phyloP scores from a whole-genome alignment of 1,140 invertebrate genomes.

The Heliconius congener region DNA sequence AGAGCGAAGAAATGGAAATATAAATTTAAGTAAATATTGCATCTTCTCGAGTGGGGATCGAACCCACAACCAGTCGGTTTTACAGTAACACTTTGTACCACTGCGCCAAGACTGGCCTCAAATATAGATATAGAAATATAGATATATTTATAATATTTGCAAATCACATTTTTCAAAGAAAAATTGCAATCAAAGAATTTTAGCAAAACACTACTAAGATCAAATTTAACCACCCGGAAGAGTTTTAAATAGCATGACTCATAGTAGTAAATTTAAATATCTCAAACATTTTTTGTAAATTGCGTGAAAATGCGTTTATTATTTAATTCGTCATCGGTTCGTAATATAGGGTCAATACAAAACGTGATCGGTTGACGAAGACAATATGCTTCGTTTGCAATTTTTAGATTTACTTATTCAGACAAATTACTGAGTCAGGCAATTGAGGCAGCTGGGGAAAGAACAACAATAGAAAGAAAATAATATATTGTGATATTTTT shows the following conservation, averaged over 20 bases:
- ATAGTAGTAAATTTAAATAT: not conserved
- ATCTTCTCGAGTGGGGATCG: too few relatives aligned
- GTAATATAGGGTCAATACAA: constrained; percentile 30
- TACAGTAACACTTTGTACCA: too few relatives aligned
- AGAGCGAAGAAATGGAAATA: too few relatives aligned
- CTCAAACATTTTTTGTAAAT: constrained; percentile 8
- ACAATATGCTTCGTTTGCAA: constrained; percentile 30
- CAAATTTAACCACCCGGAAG: not conserved
- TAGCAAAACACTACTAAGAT: too few relatives aligned
- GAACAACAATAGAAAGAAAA: not conserved
- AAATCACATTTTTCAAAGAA: not conserved
- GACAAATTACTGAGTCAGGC: not conserved
- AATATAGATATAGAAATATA: too few relatives aligned
- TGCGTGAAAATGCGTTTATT: constrained; percentile 35
- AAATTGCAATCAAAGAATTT: not conserved
- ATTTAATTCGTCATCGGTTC: constrained; percentile 38
- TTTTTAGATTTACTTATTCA: constrained; percentile 32
- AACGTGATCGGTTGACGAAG: constrained; percentile 29
- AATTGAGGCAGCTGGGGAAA: not conserved
- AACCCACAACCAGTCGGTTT: too few relatives aligned
- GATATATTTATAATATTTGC: not conserved
- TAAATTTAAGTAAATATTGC: too few relatives aligned
- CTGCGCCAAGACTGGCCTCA: too few relatives aligned
- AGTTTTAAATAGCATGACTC: not conserved
- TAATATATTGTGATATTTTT: not conserved